phyloP scores from a whole-genome alignment of 2,888 invertebrate species.

The Caenorhabditis becei region DNA sequence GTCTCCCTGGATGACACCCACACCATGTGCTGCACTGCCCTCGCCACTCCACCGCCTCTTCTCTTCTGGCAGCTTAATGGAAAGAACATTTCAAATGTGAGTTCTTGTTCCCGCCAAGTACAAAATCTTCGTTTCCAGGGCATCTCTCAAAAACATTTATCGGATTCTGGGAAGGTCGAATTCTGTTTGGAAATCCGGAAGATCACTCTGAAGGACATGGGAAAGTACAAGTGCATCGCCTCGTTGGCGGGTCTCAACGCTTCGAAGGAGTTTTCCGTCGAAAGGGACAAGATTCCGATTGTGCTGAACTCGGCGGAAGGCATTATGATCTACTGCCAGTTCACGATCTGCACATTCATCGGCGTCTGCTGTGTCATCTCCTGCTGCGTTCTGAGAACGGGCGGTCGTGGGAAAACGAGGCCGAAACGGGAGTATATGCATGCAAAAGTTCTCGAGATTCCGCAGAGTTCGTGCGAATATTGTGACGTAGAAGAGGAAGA shows the following conservation, averaged over 20 bases:
- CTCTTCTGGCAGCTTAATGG: constrained; percentile 66
- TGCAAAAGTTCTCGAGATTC: constrained; percentile 54
- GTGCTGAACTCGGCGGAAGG: constrained; percentile 65
- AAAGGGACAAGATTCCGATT: constrained; percentile 66
- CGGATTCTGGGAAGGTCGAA: constrained; percentile 63
- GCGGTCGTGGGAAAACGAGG: constrained; percentile 44
- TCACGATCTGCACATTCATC: constrained; percentile 66
- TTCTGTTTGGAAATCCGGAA: constrained; percentile 63
- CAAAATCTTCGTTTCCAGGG: too few species aligned
- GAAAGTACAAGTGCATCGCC: constrained; percentile 64
- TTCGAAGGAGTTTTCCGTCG: constrained; percentile 59
- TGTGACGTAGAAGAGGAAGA: constrained; percentile 33
- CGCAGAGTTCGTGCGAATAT: constrained; percentile 46
- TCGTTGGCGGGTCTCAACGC: constrained; percentile 54
- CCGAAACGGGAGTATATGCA: constrained; percentile 45
- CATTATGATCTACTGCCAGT: constrained; percentile 65
- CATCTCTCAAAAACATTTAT: constrained; percentile 59
- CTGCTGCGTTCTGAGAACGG: constrained; percentile 57
- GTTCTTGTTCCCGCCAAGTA: too few species aligned
- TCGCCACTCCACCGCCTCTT: constrained; percentile 63
- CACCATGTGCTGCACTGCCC: constrained; percentile 61
- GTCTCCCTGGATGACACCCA: constrained; percentile 58
- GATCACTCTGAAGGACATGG: constrained; percentile 54
- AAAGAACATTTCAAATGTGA: constrained; percentile 60
- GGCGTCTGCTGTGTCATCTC: constrained; percentile 61